Percentiles rank a stretch among this genome's conserved stretches.
Evolutionary conservation across 1,140 invertebrate species (phyloP).

Genomic region (fruit fly (Drosophila melanogaster)): DNA sequence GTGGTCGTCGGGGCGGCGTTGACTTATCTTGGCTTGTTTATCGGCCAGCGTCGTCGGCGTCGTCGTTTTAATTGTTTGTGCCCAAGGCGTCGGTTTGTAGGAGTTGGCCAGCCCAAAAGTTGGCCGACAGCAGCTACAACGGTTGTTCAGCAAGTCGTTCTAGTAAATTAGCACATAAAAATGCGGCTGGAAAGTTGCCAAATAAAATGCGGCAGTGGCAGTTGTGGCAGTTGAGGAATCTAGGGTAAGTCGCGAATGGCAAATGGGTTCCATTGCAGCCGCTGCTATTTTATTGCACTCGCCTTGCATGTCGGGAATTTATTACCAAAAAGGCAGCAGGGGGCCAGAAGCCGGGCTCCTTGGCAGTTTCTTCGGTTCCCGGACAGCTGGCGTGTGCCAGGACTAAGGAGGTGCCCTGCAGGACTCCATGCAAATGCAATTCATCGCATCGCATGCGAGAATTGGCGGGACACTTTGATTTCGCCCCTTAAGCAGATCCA

Average conservation of each 20-base stretch:
- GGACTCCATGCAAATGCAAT: constrained; percentile 36
- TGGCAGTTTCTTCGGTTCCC: constrained; percentile 41
- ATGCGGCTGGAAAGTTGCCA: constrained; percentile 70
- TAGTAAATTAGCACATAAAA: constrained; percentile 70
- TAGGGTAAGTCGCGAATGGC: constrained; percentile 68
- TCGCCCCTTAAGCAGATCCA: constrained; percentile 14
- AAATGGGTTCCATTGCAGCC: constrained; percentile 59
- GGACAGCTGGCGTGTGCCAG: constrained; percentile 74
- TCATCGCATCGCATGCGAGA: constrained; percentile 67
- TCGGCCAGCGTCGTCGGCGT: constrained; percentile 45
- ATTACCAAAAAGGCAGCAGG: constrained; percentile 51
- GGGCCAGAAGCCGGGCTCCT: constrained; percentile 12
- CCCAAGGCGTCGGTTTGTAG: constrained; percentile 66
- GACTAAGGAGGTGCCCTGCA: constrained; percentile 21
- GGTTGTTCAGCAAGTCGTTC: constrained; percentile 70
- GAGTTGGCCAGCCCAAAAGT: constrained; percentile 44
- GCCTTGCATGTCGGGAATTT: constrained; percentile 76
- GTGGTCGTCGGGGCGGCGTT: constrained; percentile 60
- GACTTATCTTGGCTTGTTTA: constrained; percentile 77
- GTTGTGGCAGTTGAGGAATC: constrained; percentile 47
- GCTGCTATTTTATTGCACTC: constrained; percentile 74
- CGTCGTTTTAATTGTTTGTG: constrained; percentile 78
- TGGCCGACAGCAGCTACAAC: constrained; percentile 35
- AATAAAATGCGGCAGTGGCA: constrained; percentile 31
- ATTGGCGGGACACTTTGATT: constrained; percentile 39